Percentiles rank a stretch among this genome's conserved stretches.
These are phyloP conservation scores for Sebastolobus alascanus DNA, from an alignment of 2,797 vertebrate species.

Conservation along the genomic window DNA sequence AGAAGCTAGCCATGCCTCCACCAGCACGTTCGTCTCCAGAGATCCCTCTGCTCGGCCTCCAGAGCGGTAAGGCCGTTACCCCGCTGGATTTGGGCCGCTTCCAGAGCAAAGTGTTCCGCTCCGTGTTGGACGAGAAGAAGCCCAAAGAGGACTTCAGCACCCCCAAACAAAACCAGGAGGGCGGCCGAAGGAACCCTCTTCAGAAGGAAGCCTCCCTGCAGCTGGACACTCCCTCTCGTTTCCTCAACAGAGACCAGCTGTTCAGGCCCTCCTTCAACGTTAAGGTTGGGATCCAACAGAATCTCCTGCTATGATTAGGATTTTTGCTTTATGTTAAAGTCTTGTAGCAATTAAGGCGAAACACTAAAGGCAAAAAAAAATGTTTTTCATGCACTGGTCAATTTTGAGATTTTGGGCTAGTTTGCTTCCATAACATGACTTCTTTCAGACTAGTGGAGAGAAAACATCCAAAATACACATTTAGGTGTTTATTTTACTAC, in stretches of 20 bases:
- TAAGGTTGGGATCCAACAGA: conserved; percentile 73
- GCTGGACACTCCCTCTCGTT: conserved; percentile 96
- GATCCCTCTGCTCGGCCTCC: conserved; percentile 77
- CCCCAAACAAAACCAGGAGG: conserved; percentile 63
- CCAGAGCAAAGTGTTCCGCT: conserved; percentile 91
- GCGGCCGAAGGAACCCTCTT: conserved; percentile 54
- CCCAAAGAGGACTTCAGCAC: conserved; percentile 68
- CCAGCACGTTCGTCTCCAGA: conserved; percentile 71
- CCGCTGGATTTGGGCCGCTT: conserved; percentile 93
- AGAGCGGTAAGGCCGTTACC: conserved; percentile 86
- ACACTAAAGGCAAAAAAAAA: no score
- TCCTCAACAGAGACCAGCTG: conserved; percentile 93
- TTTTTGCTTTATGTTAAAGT: background rate
- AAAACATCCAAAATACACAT: no score
- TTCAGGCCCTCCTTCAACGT: conserved; percentile 95
- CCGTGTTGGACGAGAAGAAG: conserved; percentile 86
- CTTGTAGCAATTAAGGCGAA: no score
- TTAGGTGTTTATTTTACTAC: no score
- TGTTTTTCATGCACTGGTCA: no score
- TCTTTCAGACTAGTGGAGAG: no score
- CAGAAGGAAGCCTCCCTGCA: conserved; percentile 88
- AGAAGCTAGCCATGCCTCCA: conserved; percentile 68
- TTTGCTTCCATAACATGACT: no score
- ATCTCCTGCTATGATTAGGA: background rate
- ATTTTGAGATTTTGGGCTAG: no score